phyloP scores from a whole-genome alignment of 2,888 invertebrate species.

The Hyposoter dolosus region DNA sequence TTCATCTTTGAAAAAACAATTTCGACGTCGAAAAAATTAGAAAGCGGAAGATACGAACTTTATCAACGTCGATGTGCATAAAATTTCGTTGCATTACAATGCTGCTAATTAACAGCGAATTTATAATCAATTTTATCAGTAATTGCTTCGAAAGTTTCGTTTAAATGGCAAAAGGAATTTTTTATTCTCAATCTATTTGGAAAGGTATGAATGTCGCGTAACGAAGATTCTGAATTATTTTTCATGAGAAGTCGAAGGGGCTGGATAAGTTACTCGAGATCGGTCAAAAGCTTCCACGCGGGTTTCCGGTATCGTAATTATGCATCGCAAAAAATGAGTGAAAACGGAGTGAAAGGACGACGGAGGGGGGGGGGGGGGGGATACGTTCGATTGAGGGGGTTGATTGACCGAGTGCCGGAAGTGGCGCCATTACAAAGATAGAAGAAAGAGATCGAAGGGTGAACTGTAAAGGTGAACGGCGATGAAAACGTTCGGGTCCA shows the following conservation, averaged over 20 bases:
- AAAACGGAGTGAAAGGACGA: not conserved
- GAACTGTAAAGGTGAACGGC: slow-evolving; percentile 30
- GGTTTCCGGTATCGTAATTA: slow-evolving; percentile 32
- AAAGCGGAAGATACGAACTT: too few relatives aligned
- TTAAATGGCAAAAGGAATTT: not conserved
- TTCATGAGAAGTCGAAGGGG: not conserved
- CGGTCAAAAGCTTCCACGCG: not conserved
- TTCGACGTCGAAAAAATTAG: too few relatives aligned
- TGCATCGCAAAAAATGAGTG: slow-evolving; percentile 12
- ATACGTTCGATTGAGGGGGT: slow-evolving; percentile 34
- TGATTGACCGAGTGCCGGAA: slow-evolving; percentile 65
- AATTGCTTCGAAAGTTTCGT: not conserved
- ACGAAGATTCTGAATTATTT: not conserved
- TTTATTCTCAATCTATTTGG: not conserved
- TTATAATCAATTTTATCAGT: not conserved
- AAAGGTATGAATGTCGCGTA: not conserved
- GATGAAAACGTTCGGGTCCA: slow-evolving; percentile 5
- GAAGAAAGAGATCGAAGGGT: not conserved
- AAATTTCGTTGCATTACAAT: not conserved
- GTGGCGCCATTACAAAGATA: slow-evolving; percentile 36
- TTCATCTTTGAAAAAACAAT: too few relatives aligned
- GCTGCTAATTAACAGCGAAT: not conserved
- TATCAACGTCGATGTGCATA: too few relatives aligned
- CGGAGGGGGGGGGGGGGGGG: not conserved
- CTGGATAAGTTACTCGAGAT: not conserved